Conservation (phyloP, 2,888 invertebrate genomes). For the Cantharis lateralis region DNA sequence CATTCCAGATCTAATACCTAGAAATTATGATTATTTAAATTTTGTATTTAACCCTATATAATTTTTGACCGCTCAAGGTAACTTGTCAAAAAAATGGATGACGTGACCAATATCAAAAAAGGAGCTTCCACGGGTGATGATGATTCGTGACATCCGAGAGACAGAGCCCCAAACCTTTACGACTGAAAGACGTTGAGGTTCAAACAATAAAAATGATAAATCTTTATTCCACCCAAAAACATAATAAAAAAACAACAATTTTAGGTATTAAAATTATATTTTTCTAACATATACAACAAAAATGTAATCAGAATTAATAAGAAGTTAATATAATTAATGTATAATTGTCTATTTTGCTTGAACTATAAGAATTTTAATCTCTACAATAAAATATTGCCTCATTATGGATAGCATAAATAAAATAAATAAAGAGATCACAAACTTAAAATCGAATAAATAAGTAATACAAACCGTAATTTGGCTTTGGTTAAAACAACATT, state of each 20-base stretch:
- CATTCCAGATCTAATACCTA: no score
- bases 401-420: not conserved
- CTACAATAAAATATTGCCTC: not conserved
- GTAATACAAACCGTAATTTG: not conserved
- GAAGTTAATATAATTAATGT: not conserved
- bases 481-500: not conserved
- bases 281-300: not conserved
- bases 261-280: not conserved
- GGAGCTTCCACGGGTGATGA: no score
- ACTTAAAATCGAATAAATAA: slow-evolving; percentile 2
- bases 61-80: no score
- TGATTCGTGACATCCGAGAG: no score
- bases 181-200: no score
- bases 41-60: no score
- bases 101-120: no score
- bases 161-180: no score
- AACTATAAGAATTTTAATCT: not conserved
- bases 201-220: no score
- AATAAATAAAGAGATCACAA: slow-evolving; percentile 5
- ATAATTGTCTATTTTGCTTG: not conserved
- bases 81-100: no score
- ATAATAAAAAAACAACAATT: not conserved
- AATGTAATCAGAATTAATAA: not conserved
- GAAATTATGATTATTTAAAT: no score
- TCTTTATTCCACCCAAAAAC: no score